Conservation (phyloP, 2,888 invertebrate genomes). For the Leptogaster cylindrica region DNA sequence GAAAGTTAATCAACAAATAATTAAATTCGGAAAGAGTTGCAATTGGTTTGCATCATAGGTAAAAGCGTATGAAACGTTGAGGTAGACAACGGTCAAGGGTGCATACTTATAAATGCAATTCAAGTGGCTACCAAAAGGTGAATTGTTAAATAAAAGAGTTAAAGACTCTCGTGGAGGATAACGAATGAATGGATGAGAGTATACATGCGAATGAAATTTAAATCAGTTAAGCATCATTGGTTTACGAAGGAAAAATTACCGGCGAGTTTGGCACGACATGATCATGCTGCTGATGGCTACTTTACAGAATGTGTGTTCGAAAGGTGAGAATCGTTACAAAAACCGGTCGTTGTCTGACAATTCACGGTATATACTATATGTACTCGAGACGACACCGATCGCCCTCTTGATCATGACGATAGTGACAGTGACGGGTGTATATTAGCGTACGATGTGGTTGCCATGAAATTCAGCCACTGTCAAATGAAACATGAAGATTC, state of each 20-base stretch:
- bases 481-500: conserved; percentile 1
- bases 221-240: no score
- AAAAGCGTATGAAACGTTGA: background rate
- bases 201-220: conserved; percentile 18
- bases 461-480: conserved; percentile 4
- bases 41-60: conserved; percentile 8
- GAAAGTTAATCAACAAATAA: conserved; percentile 34
- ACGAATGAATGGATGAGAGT: background rate
- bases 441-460: background rate
- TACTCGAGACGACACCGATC: background rate
- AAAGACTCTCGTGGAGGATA: no score
- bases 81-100: background rate
- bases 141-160: background rate
- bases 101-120: no score
- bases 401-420: background rate
- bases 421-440: background rate
- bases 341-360: no score
- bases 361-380: no score
- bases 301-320: background rate
- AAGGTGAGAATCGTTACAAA: no score
- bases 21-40: conserved; percentile 17
- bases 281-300: background rate
- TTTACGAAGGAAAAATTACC: no score
- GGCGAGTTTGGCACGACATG: background rate
- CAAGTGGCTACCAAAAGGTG: background rate